Evolutionary conservation across 1,140 invertebrate genomes (phyloP), one percentile per base, ranked within the genome.

Genomic region (Yoshiicerus persimilis): DNA sequence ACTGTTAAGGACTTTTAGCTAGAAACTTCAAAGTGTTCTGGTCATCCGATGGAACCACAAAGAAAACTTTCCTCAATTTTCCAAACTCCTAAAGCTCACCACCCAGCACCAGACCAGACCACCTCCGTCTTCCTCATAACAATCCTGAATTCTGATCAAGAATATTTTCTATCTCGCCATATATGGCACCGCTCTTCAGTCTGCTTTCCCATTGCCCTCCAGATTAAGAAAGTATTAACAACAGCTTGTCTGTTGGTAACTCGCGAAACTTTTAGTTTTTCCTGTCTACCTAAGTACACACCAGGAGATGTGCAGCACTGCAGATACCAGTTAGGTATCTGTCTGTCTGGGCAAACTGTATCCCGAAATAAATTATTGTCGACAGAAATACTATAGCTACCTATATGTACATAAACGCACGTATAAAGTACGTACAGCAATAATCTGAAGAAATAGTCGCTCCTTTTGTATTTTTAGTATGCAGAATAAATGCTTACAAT

Each of bases 191-290:
- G n/a, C 47, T 56, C 32, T 80, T 34, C 75, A 32, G 13, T 70
- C 13, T 27, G 25, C 66, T 47, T 11, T 47, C 41, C 41, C 20
- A 16, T 70, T 80, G 16, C 75, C 75, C 75, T 77, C 32, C 75
- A 80, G 75, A 80, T 80, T 80, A 80, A 80, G 75, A 80, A 80
- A 80, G 32, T 80, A 80, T 36, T 80, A 80, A 80, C 75, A 80
- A 80, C 75, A 80, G 32, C 75, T 36, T 80, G 75, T 36, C 75
- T 80, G 32, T 9, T 6, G 34, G 10, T 13, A 70, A 70, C 64
- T 70, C 8, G 16, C 8, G 39, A 41, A 16, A 16, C 8, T n/a
- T n/a, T 56, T 56, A 20, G 13, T 47, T 56, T 56, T 56, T n/a
- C 47, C 20, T 56, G 47, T 56, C 47, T 56, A 56, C 47, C 47